Evolutionary conservation across 2,888 invertebrate genomes (phyloP).

Genomic region (Gonocerus acuteangulatus): DNA sequence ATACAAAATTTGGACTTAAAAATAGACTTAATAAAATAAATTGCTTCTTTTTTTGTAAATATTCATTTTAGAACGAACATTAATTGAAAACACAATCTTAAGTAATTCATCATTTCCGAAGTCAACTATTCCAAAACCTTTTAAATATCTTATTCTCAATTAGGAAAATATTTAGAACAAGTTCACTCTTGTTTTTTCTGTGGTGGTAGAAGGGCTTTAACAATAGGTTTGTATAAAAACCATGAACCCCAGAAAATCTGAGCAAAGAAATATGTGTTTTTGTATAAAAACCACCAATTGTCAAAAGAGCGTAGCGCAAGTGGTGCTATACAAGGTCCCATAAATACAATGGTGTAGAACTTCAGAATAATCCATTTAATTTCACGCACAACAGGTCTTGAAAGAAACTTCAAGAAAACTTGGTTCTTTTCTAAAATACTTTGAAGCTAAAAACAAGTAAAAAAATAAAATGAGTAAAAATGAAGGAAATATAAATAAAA

Average conservation of each 20-base stretch:
- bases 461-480: background rate
- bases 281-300: constrained; percentile 59
- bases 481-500: too few species aligned
- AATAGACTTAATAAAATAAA: too few species aligned
- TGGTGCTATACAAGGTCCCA: constrained; percentile 74
- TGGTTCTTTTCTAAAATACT: constrained; percentile 48
- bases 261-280: constrained; percentile 60
- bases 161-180: too few species aligned
- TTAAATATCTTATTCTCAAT: too few species aligned
- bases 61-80: too few species aligned
- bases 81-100: too few species aligned
- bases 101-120: too few species aligned
- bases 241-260: constrained; percentile 60
- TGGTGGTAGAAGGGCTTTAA: constrained; percentile 41
- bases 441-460: constrained; percentile 30
- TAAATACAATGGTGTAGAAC: constrained; percentile 66
- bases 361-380: constrained; percentile 55
- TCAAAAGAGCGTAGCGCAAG: constrained; percentile 63
- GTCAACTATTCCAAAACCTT: too few species aligned
- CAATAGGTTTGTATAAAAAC: constrained; percentile 48
- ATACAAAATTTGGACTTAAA: too few species aligned
- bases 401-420: constrained; percentile 47
- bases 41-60: too few species aligned
- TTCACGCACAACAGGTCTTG: constrained; percentile 44
- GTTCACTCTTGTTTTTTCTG: background rate